Conservation (phyloP, 2,797 vertebrate species). For the Emydoidea blandingii region DNA sequence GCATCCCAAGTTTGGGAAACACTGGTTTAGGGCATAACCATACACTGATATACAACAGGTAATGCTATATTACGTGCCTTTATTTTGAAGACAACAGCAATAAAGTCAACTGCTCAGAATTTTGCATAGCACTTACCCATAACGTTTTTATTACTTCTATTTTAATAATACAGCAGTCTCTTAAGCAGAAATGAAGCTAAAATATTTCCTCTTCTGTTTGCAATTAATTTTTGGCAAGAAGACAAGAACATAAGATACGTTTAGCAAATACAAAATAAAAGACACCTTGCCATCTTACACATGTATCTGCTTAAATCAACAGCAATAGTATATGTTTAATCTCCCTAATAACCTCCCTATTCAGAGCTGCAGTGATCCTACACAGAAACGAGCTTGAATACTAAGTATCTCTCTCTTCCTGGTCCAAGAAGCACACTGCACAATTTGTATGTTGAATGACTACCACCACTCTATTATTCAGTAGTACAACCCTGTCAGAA, state of each 20-base stretch:
- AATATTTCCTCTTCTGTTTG: neutral
- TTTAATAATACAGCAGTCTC: neutral
- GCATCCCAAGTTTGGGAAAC: too few relatives aligned
- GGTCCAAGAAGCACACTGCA: neutral
- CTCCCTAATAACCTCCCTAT: neutral
- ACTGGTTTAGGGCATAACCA: neutral
- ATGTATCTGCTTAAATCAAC: neutral
- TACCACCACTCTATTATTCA: accelerated
- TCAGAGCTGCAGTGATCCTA: accelerated
- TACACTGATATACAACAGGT: neutral
- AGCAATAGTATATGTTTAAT: accelerated
- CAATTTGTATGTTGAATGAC: accelerated
- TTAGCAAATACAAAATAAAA: accelerated
- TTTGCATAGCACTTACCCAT: neutral
- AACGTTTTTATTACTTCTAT: accelerated
- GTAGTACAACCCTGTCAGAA: neutral
- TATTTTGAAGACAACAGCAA: neutral
- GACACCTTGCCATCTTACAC: neutral
- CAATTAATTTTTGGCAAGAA: neutral
- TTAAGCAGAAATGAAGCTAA: neutral
- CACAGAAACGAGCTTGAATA: accelerated
- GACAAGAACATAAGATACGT: neutral
- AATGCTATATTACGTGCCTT: neutral
- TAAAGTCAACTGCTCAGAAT: accelerated
- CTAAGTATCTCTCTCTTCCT: neutral